Evolutionary conservation across 2,888 invertebrate species (phyloP).

Genomic region (Pandemis corylana): DNA sequence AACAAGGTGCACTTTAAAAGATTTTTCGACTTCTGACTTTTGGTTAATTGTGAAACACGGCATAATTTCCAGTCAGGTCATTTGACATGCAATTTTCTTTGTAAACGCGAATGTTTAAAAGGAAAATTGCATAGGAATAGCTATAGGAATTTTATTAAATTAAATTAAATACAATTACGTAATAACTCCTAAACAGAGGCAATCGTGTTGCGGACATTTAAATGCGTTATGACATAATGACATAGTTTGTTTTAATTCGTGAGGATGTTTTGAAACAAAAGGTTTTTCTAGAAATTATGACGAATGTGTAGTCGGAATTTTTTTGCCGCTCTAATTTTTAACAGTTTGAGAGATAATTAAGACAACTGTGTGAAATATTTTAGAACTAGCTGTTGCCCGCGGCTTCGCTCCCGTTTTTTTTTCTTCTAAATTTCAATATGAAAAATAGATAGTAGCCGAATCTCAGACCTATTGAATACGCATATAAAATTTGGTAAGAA

Average conservation of each 20-base stretch:
- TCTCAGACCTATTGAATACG: too few relatives aligned
- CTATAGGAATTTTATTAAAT: constrained; percentile 5
- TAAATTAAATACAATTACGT: neutral
- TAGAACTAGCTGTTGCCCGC: too few relatives aligned
- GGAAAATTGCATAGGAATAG: constrained; percentile 17
- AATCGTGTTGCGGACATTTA: neutral
- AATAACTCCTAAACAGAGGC: neutral
- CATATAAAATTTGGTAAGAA: too few relatives aligned
- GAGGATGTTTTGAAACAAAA: neutral
- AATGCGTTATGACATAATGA: neutral
- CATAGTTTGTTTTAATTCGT: neutral
- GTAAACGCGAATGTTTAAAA: constrained; percentile 22
- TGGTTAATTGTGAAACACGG: constrained; percentile 1
- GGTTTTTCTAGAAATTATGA: neutral
- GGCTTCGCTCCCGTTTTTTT: too few relatives aligned
- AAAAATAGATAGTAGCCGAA: too few relatives aligned
- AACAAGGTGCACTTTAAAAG: constrained; percentile 11
- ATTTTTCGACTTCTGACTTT: neutral
- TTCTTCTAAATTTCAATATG: too few relatives aligned
- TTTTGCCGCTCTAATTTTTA: too few relatives aligned
- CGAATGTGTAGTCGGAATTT: too few relatives aligned
- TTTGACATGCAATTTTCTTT: constrained; percentile 34
- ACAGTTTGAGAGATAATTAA: too few relatives aligned
- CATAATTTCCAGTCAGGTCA: constrained; percentile 28
- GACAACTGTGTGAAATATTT: too few relatives aligned